These are phyloP conservation scores for Perdix hodgsoniae DNA, from an alignment of 2,797 vertebrate species.

Conservation along the genomic window DNA sequence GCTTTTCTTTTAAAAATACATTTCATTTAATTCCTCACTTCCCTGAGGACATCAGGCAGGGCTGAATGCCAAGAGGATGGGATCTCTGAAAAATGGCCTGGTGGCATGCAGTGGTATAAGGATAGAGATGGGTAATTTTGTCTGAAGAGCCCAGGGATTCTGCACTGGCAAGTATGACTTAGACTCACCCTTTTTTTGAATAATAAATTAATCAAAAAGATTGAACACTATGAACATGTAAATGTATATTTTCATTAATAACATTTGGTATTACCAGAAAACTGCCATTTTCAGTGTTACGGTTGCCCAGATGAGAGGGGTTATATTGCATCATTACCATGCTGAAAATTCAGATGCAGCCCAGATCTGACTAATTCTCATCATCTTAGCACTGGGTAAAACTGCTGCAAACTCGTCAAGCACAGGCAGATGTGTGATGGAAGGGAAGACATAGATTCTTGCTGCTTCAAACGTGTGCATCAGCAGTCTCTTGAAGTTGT, in stretches of 20 bases:
- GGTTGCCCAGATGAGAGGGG: neutral
- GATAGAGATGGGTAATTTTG: neutral
- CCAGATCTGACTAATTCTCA: too few species aligned
- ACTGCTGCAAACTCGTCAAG: neutral
- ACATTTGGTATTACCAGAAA: neutral
- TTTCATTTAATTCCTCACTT: slow-evolving; percentile 58
- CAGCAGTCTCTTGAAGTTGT: neutral
- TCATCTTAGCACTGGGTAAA: neutral
- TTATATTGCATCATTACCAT: neutral
- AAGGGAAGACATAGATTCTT: neutral
- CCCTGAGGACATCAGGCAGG: slow-evolving; percentile 21
- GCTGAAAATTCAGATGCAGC: neutral
- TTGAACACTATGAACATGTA: neutral
- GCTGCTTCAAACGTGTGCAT: neutral
- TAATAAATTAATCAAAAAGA: neutral
- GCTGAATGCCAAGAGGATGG: neutral
- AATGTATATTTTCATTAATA: neutral
- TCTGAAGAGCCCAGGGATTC: neutral
- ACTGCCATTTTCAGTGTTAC: neutral
- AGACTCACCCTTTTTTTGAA: neutral
- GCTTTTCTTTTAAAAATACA: slow-evolving; percentile 49
- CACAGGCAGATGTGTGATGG: neutral
- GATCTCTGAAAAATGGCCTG: neutral
- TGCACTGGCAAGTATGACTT: neutral
- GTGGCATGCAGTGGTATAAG: neutral